Conservation (phyloP, 2,113 vertebrate species). For the Podocnemis expansa region DNA sequence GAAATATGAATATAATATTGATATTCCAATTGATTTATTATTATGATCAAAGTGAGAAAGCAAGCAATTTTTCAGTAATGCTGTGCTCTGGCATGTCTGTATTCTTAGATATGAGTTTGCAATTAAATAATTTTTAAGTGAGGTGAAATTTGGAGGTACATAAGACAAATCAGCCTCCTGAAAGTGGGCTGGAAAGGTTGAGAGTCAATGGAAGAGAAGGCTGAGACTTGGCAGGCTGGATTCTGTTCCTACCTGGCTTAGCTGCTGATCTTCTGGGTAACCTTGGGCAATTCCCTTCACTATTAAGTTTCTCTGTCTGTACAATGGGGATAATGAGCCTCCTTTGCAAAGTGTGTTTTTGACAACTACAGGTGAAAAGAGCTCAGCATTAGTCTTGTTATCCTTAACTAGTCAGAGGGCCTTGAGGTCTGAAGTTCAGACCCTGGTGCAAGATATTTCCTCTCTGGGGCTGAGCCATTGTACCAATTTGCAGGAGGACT, state of each 20-base stretch:
- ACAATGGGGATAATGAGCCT: neutral
- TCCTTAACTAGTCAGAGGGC: neutral
- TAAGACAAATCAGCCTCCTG: no score
- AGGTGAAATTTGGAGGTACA: no score
- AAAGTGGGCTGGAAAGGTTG: no score
- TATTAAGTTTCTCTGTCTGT: neutral
- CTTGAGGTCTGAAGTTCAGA: neutral
- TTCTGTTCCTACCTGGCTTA: neutral
- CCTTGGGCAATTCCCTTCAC: neutral
- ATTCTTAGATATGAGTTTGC: no score
- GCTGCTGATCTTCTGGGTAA: neutral
- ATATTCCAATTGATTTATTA: no score
- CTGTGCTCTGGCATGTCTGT: no score
- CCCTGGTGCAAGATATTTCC: neutral
- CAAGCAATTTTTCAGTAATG: no score
- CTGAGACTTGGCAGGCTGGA: neutral
- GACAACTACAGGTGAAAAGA: neutral
- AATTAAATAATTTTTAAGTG: no score
- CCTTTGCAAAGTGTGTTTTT: neutral
- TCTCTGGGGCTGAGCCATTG: neutral
- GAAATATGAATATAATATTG: no score
- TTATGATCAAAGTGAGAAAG: no score
- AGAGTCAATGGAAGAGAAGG: neutral
- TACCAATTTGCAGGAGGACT: accelerated
- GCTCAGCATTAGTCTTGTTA: neutral